Evolutionary conservation across 2,888 invertebrate genomes (phyloP).

Genomic region (Cryptocephalus moraei): DNA sequence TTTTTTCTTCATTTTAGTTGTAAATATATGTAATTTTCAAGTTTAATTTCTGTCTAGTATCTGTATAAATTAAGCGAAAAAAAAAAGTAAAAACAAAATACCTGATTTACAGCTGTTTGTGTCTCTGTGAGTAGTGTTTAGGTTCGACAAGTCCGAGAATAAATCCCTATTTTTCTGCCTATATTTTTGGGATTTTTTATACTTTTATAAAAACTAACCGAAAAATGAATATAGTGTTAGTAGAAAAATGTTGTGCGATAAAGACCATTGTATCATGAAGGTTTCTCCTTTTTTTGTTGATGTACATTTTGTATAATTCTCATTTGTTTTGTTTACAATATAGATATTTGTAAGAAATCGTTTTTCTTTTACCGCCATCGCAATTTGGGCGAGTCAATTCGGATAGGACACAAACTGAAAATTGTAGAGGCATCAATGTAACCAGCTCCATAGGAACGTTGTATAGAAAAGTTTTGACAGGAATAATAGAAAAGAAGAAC

Average conservation of each 20-base stretch:
- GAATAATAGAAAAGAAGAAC: no score
- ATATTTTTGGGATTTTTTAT: slow-evolving; percentile 36
- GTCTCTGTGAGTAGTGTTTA: no score
- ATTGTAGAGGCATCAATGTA: no score
- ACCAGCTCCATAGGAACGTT: no score
- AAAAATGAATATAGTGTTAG: slow-evolving; percentile 6
- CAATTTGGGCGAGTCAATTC: no score
- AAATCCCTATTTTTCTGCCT: slow-evolving; percentile 33
- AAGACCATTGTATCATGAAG: not conserved
- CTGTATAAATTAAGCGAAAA: no score
- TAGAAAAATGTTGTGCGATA: not conserved
- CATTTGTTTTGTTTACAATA: slow-evolving; percentile 31
- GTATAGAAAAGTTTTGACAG: no score
- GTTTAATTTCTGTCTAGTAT: no score
- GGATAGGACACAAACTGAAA: no score
- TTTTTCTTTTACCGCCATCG: not conserved
- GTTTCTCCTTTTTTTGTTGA: slow-evolving; percentile 1
- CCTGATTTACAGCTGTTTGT: no score
- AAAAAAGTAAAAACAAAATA: not conserved
- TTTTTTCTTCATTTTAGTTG: no score
- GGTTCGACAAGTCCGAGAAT: slow-evolving; percentile 1
- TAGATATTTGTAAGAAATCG: slow-evolving; percentile 23
- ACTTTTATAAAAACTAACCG: slow-evolving; percentile 30
- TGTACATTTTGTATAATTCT: slow-evolving; percentile 32
- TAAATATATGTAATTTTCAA: no score